These are phyloP conservation scores for Brachyopa scutellaris DNA, from an alignment of 2,888 invertebrate genomes.

Conservation along the genomic window DNA sequence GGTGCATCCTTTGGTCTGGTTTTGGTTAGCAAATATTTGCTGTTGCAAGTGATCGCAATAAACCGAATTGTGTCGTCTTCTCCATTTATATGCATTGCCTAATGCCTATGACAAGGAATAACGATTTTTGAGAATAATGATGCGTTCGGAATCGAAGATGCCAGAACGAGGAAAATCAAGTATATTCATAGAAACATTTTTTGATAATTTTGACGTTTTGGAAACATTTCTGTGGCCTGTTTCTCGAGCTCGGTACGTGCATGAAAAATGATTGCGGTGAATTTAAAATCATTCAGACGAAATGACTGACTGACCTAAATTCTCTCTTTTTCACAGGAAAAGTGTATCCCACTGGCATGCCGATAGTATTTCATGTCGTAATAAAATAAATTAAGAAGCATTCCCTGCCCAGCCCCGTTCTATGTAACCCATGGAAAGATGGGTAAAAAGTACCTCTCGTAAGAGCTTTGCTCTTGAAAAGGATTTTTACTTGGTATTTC, in stretches of 20 bases:
- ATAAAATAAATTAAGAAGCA: no score
- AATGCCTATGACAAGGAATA: neutral
- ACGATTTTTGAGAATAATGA: conserved; percentile 29
- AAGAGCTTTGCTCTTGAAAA: no score
- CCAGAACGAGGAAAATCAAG: neutral
- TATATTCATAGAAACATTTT: conserved; percentile 11
- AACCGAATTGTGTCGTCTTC: conserved; percentile 25
- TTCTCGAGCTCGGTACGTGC: conserved; percentile 33
- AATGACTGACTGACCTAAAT: no score
- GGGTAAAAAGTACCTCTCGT: no score
- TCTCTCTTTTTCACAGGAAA: no score
- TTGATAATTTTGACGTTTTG: no score
- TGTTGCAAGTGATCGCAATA: conserved; percentile 1
- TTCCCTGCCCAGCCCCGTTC: no score
- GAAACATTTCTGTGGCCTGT: no score
- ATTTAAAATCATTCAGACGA: conserved; percentile 9
- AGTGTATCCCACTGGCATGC: no score
- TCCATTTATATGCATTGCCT: conserved; percentile 45
- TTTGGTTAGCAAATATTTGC: conserved; percentile 36
- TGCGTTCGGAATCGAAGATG: conserved; percentile 18
- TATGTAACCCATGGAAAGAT: no score
- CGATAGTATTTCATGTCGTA: no score
- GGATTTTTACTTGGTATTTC: neutral
- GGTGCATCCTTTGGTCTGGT: conserved; percentile 3
- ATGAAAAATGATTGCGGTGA: conserved; percentile 13